A percentile compares a stretch with the other conserved stretches of the same genome.
Conservation (phyloP, 2,797 vertebrate genomes). For the Pangasius krempfi region DNA sequence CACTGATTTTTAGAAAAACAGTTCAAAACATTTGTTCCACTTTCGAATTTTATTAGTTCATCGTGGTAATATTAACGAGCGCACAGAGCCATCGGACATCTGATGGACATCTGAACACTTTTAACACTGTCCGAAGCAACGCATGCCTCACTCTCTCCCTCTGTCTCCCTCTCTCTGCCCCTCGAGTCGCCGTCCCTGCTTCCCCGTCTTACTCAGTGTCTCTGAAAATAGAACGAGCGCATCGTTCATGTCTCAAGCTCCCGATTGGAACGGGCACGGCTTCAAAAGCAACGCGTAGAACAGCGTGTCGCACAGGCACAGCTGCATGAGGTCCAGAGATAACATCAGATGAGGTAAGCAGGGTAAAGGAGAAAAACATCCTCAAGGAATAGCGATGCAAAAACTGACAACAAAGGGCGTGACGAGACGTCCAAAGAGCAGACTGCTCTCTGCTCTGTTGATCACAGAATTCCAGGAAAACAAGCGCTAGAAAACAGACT, state of each 20-base stretch:
- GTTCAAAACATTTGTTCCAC: too few species aligned
- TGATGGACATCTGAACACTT: not conserved
- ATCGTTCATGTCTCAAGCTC: not conserved
- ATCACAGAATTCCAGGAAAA: not conserved
- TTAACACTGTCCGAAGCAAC: not conserved
- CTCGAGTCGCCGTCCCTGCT: not conserved
- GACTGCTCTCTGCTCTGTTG: constrained; percentile 23
- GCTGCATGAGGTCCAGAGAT: constrained; percentile 8
- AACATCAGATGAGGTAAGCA: constrained; percentile 20
- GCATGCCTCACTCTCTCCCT: not conserved
- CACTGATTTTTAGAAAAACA: too few species aligned
- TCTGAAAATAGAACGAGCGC: not conserved
- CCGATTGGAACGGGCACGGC: not conserved
- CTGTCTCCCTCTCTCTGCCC: not conserved
- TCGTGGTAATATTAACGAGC: not conserved
- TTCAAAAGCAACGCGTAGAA: not conserved
- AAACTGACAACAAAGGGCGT: constrained; percentile 6
- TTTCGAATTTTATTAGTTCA: too few species aligned
- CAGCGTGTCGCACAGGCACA: not conserved
- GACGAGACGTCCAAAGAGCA: not conserved
- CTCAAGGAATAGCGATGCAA: not conserved
- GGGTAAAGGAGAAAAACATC: not conserved
- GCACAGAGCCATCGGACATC: not conserved
- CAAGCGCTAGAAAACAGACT: not conserved
- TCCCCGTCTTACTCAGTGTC: not conserved